Evolutionary conservation across 2,113 vertebrate species (phyloP), one percentile per base, ranked within the genome.

Genomic region (Theristicus caerulescens): DNA sequence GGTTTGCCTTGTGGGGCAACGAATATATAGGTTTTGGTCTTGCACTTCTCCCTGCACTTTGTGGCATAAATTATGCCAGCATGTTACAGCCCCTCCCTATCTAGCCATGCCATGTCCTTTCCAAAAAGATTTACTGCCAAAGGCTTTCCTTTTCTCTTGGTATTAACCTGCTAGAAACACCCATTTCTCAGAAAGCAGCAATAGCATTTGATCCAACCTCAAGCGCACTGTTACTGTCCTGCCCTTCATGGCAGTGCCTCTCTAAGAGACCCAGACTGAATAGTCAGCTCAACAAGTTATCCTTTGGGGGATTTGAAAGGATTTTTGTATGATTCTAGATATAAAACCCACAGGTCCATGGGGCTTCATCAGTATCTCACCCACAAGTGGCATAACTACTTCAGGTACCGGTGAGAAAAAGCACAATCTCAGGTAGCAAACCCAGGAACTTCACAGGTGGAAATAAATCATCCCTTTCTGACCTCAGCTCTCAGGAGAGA

Each of bases 371-470:
- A 65, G 76, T 74, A 70, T 52, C 36, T 93, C 61, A 86, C 31
- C 42, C 46, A 65, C 71, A 76, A 74, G 34, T 47, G 32, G 31
- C 72, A 9, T 27, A 80, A 70, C 52, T 91, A 57, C 76, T 81
- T 62, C 73, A 90, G 52, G 46, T 21, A 86, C 32, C 3, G 0
- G 38, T 47, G 46, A 66, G 70, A 67, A 85, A 73, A 71, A 69
- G 57, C 38, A 64, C 27, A 44, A 52, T 55, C 71, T 82, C 74
- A 54, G 69, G 62, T 34, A 85, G 64, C 49, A 86, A 62, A 64
- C 29, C 51, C 52, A 79, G 81, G 70, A 86, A 84, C 84, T 90
- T 96, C 72, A 66, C 61, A 87, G 57, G 65, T 92, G 77, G 54
- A 94, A 94, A 95, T 92, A 86, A 78, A 80, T 77, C 38, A 78